phyloP scores from a whole-genome alignment of 2,888 invertebrate species.

The Palloptera scutellata region DNA sequence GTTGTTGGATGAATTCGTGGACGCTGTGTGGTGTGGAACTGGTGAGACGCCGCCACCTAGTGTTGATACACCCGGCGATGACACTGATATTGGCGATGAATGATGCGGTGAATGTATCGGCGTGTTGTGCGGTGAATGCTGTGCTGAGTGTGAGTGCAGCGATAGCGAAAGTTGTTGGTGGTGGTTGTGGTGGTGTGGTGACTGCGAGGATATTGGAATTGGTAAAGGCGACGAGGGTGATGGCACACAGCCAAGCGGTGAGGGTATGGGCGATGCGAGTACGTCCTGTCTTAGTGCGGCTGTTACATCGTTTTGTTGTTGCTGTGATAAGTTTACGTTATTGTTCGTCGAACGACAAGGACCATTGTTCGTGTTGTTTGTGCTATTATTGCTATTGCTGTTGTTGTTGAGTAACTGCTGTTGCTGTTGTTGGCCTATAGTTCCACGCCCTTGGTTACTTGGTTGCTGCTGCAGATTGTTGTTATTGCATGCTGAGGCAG shows the following conservation, averaged over 20 bases:
- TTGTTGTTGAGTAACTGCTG: conserved; percentile 29
- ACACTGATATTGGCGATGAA: conserved; percentile 53
- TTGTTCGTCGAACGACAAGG: conserved; percentile 34
- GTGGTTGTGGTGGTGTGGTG: conserved; percentile 41
- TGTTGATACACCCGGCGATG: conserved; percentile 51
- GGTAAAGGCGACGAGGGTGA: conserved; percentile 56
- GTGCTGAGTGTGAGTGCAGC: conserved; percentile 46
- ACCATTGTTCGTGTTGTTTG: conserved; percentile 33
- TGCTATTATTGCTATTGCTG: conserved; percentile 37
- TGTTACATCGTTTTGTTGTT: conserved; percentile 34
- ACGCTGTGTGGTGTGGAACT: conserved; percentile 27
- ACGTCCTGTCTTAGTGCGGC: conserved; percentile 30
- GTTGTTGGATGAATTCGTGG: conserved; percentile 30
- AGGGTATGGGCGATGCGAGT: conserved; percentile 49
- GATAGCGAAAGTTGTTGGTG: conserved; percentile 51
- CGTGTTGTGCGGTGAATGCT: conserved; percentile 56
- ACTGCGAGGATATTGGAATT: conserved; percentile 55
- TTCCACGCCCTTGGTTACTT: conserved; percentile 27
- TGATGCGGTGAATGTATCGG: conserved; percentile 59
- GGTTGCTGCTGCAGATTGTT: conserved; percentile 35
- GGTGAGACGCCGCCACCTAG: conserved; percentile 38
- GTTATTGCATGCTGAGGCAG: conserved; percentile 33
- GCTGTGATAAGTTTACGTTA: conserved; percentile 26
- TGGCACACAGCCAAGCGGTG: conserved; percentile 47
- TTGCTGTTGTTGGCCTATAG: conserved; percentile 20